Conservation (phyloP, 2,888 invertebrate genomes). For the Hirtodrosophila alboralis region DNA sequence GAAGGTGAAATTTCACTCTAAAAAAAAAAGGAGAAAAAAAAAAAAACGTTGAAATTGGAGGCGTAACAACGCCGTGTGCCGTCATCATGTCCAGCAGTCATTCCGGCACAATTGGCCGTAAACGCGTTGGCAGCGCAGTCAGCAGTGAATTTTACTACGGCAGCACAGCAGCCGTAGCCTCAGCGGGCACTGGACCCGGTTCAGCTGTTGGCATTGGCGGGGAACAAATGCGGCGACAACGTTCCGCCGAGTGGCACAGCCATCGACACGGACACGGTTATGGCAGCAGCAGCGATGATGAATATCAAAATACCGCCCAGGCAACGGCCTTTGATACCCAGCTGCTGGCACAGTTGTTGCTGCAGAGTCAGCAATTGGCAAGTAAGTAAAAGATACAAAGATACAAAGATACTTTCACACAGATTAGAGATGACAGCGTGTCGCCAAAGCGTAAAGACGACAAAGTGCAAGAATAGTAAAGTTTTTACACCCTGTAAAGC, state of each 20-base stretch:
- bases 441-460: too few species aligned
- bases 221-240: conserved; percentile 84
- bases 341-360: conserved; percentile 86
- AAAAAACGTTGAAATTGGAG: too few species aligned
- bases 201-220: conserved; percentile 53
- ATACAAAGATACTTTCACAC: conserved; percentile 8
- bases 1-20: conserved; percentile 74
- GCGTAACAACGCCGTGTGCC: too few species aligned
- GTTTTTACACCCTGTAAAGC: too few species aligned
- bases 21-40: conserved; percentile 84
- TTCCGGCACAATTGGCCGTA: conserved; percentile 84
- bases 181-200: neutral
- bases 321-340: conserved; percentile 85
- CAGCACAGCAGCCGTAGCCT: conserved; percentile 60
- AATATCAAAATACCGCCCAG: conserved; percentile 85
- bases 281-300: conserved; percentile 86
- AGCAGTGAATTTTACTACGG: conserved; percentile 82
- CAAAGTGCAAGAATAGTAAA: too few species aligned
- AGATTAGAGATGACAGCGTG: neutral
- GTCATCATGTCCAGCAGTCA: conserved; percentile 84
- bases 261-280: conserved; percentile 84
- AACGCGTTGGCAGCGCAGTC: conserved; percentile 82
- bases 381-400: conserved; percentile 83
- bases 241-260: conserved; percentile 86
- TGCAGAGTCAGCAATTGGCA: conserved; percentile 87